A percentile compares a stretch with the other conserved stretches of the same genome.
phyloP scores from a whole-genome alignment of 2,888 invertebrate genomes.

The Zhengitettix transpicula region DNA sequence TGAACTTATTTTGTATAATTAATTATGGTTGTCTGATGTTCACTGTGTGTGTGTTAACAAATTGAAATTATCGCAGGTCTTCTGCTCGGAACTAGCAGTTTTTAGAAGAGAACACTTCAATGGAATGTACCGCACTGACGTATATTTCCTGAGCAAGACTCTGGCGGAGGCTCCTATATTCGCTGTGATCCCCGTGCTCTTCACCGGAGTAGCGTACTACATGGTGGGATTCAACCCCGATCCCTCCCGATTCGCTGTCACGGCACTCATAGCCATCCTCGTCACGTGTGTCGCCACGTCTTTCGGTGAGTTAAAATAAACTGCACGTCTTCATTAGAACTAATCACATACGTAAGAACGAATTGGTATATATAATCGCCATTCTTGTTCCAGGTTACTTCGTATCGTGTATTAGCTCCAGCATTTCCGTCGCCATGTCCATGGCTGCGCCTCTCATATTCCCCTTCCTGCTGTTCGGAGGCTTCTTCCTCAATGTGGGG shows the following conservation, averaged over 20 bases:
- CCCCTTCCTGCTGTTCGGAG: not conserved
- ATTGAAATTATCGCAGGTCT: slow-evolving; percentile 42
- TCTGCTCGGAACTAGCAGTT: slow-evolving; percentile 75
- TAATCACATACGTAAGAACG: too few species aligned
- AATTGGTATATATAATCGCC: too few species aligned
- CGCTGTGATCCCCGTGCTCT: slow-evolving; percentile 63
- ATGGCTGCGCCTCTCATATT: not conserved
- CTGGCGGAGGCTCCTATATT: slow-evolving; percentile 79
- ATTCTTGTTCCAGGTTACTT: not conserved
- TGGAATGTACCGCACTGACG: slow-evolving; percentile 79
- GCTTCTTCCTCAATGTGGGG: not conserved
- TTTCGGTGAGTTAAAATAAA: slow-evolving; percentile 50
- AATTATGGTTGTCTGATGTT: too few species aligned
- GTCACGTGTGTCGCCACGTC: slow-evolving; percentile 79
- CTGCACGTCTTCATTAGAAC: too few species aligned
- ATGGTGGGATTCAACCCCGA: slow-evolving; percentile 69
- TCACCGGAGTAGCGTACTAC: slow-evolving; percentile 70
- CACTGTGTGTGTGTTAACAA: not conserved
- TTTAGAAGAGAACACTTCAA: slow-evolving; percentile 78
- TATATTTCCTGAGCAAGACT: slow-evolving; percentile 83
- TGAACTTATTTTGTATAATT: too few species aligned
- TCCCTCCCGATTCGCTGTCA: slow-evolving; percentile 42
- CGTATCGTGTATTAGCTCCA: not conserved
- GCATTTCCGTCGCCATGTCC: not conserved
- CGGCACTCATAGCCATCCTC: slow-evolving; percentile 57